A percentile compares a stretch with the other conserved stretches of the same genome.
Evolutionary conservation across 1,140 invertebrate species (phyloP).

Genomic region (Philopotamus ludificatus): DNA sequence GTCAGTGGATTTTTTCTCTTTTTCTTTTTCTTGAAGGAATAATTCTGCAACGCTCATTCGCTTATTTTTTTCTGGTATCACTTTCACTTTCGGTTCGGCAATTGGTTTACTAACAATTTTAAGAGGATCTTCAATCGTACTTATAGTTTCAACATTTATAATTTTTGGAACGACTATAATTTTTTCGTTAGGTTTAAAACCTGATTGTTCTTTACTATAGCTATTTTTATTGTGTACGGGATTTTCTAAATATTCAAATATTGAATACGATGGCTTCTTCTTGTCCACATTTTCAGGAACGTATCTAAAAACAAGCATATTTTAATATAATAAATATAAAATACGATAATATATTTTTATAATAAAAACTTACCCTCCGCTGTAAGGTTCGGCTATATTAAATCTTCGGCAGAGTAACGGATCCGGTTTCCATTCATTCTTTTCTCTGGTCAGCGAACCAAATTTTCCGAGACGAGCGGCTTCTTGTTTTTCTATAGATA

Average conservation of each 20-base stretch:
- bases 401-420: slow-evolving; percentile 88
- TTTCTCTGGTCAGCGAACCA: slow-evolving; percentile 73
- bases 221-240: slow-evolving; percentile 58
- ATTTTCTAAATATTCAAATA: slow-evolving; percentile 72
- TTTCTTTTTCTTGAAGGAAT: slow-evolving; percentile 54
- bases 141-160: background rate
- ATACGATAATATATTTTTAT: background rate
- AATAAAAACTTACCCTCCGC: slow-evolving; percentile 49
- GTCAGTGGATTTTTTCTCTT: slow-evolving; percentile 38
- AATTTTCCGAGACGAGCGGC: slow-evolving; percentile 82
- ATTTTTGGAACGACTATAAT: background rate
- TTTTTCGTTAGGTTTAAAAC: slow-evolving; percentile 43
- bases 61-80: slow-evolving; percentile 39
- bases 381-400: slow-evolving; percentile 87
- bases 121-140: background rate
- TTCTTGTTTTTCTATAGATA: slow-evolving; percentile 57
- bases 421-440: slow-evolving; percentile 82
- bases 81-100: background rate
- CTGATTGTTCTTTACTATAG: slow-evolving; percentile 55
- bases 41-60: slow-evolving; percentile 55
- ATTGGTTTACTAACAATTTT: too few relatives aligned
- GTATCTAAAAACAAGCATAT: slow-evolving; percentile 21
- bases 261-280: slow-evolving; percentile 66
- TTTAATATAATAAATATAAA: slow-evolving; percentile 7
- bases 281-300: slow-evolving; percentile 49